Conservation (phyloP, 30 jellyfish, hydroid and myxozoan species). For the Nemopilema nomurai region DNA sequence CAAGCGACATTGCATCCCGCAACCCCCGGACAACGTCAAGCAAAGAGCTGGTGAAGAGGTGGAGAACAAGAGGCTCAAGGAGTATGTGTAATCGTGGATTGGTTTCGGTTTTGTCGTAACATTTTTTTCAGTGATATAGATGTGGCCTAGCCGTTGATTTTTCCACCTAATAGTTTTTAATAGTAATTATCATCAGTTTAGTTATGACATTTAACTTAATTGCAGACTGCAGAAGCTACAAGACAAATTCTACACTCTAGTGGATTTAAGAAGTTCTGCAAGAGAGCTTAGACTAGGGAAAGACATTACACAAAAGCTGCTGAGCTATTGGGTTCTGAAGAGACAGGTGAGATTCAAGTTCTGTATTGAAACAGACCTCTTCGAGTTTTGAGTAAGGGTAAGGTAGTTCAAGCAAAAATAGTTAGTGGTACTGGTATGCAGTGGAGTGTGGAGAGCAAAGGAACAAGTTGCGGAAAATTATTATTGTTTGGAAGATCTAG, state of each 20-base stretch:
- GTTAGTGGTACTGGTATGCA: too few species aligned
- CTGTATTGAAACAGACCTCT: too few species aligned
- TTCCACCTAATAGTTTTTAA: neutral
- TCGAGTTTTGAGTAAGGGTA: too few species aligned
- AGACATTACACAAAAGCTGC: slow-evolving; percentile 64
- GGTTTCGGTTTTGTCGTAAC: neutral
- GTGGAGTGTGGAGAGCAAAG: too few species aligned
- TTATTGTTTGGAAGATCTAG: too few species aligned
- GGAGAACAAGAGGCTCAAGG: slow-evolving; percentile 86
- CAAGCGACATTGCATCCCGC: slow-evolving; percentile 85
- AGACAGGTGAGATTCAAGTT: slow-evolving; percentile 85
- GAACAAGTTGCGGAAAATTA: too few species aligned
- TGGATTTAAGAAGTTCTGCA: slow-evolving; percentile 65
- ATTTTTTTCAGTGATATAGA: neutral
- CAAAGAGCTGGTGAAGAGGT: slow-evolving; percentile 68
- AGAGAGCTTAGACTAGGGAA: slow-evolving; percentile 68
- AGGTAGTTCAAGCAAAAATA: too few species aligned
- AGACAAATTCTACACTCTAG: slow-evolving; percentile 79
- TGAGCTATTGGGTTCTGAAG: slow-evolving; percentile 86
- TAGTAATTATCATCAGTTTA: too few species aligned
- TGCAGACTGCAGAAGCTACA: slow-evolving; percentile 85
- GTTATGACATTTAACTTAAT: neutral
- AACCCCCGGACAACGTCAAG: slow-evolving; percentile 64
- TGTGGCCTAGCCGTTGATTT: neutral
- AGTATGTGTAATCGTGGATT: slow-evolving; percentile 48